Evolutionary conservation across 2,797 vertebrate species (phyloP), one percentile per base, ranked within the genome.

Genomic region (Enteromius fasciolatus): DNA sequence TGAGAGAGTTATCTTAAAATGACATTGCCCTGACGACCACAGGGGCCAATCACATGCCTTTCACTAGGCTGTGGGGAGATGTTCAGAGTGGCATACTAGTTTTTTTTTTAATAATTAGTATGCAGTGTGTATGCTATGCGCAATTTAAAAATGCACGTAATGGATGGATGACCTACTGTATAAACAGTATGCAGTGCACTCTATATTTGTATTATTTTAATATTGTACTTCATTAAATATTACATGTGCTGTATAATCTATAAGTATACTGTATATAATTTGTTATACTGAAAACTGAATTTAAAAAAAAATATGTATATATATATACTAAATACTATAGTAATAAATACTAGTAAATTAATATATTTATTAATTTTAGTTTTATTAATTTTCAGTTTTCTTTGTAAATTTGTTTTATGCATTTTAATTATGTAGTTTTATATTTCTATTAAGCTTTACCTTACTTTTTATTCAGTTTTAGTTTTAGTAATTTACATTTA

Each of bases 11-110:
- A 91, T 93, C 92, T 93, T 92, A 91, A 92, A 93, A 93, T 91
- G 89, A 90, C 90, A 94, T 94, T 93, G 90, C 92, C 89, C 94
- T 94, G 91, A 92, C 88, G 90, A 93, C 93, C 88, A 73, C 80
- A 85, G 76, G 44, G 69, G 41, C 74, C 69, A 50, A 50, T 74
- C 76, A 54, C 68, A 44, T n/a, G 41, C 33, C 79, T 81, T 36
- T 52, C 54, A 67, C 10, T 36, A 20, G 70, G 33, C 67, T 54
- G n/a, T 75, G 52, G 36, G 46, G 33, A 52, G 23, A 69, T 57
- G 15, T 57, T 69, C n/a, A 41, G 36, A 69, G 50, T 44, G 25
- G 23, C n/a, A 61, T 31, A 25, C 48, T 28, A 20, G 4, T 11
- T 41, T 18, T 68, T 36, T 44, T 80, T n/a, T 44, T 25, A 14